Evolutionary conservation across 2,113 vertebrate genomes (phyloP), one percentile per base, ranked within the genome.

Genomic region (Marmota flaviventris): DNA sequence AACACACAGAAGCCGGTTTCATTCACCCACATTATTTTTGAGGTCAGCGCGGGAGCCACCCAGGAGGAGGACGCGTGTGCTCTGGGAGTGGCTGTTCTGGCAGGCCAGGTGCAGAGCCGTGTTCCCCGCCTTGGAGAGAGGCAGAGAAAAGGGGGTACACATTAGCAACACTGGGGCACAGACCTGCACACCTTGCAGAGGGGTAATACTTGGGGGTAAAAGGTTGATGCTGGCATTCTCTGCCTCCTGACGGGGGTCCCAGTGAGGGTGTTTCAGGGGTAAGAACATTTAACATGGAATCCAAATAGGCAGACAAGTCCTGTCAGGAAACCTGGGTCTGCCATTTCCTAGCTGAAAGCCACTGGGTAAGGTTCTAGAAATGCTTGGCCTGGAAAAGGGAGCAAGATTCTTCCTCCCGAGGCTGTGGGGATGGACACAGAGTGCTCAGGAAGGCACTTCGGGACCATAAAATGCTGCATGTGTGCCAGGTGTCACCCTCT

Each of bases 61-160:
- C 87, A 99, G 99, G 89, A 99, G 98, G 89, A 99, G 98, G 92
- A 99, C 97, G 56, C 99, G 99, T 11, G 98, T 97, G 92, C 99
- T 99, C 98, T 99, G 99, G 94, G 99, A 98, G 79, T 99, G 99
- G 97, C 99, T 99, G 34, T 99, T 99, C 98, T 99, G 99, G 98
- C 99, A 99, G 8, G 99, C 99, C 96, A 99, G 99, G 97, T 99
- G 99, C 92, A 99, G 99, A 91, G 99, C 99, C 2, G 99, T 99
- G 98, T 99, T 99, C 95, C 99, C 99, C 82, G 99, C 99, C 99
- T 99, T 98, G 97, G 97, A 98, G 97, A 98, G 97, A 98, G 84
- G 98, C 79, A 97, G 83, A 91, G 39, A 89, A 95, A 98, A 97
- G 34, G 95, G 1, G 96, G 94, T 79, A 83, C 42, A 0, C 0